phyloP scores from a whole-genome alignment of 2,888 invertebrate species.

The Dysmachus trigonus region DNA sequence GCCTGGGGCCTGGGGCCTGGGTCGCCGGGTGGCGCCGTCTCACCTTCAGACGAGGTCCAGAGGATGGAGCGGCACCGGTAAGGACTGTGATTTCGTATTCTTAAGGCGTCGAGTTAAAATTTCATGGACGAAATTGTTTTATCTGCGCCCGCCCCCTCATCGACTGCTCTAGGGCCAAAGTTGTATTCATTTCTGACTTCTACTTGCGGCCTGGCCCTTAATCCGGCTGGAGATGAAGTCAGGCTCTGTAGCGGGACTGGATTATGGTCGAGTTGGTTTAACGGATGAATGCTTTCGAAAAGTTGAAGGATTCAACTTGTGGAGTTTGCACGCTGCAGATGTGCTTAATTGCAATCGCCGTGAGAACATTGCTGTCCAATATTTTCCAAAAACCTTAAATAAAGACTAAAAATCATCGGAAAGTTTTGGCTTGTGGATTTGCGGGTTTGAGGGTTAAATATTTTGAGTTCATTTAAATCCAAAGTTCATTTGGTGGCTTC shows the following conservation, averaged over 20 bases:
- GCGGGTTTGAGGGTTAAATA: not conserved
- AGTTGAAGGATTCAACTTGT: slow-evolving; percentile 26
- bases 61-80: not conserved
- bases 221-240: slow-evolving; percentile 20
- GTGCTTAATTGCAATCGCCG: slow-evolving; percentile 38
- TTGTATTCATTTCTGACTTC: slow-evolving; percentile 40
- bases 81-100: slow-evolving; percentile 42
- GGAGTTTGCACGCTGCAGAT: slow-evolving; percentile 33
- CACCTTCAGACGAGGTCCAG: not conserved
- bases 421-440: not conserved
- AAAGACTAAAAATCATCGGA: not conserved
- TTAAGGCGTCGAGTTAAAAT: slow-evolving; percentile 43
- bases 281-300: slow-evolving; percentile 39
- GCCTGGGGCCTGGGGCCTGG: not conserved
- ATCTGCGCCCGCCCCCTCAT: slow-evolving; percentile 7
- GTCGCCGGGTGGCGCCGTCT: not conserved
- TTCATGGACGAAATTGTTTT: slow-evolving; percentile 46
- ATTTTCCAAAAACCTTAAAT: not conserved
- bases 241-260: not conserved
- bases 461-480: not conserved
- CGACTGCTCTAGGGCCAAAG: not conserved
- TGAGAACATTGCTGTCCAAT: not conserved
- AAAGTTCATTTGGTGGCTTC: not conserved
- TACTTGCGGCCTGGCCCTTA: slow-evolving; percentile 31
- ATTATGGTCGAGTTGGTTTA: slow-evolving; percentile 43